Conservation (phyloP, 2,113 vertebrate genomes). For the Callocephalon fimbriatum region DNA sequence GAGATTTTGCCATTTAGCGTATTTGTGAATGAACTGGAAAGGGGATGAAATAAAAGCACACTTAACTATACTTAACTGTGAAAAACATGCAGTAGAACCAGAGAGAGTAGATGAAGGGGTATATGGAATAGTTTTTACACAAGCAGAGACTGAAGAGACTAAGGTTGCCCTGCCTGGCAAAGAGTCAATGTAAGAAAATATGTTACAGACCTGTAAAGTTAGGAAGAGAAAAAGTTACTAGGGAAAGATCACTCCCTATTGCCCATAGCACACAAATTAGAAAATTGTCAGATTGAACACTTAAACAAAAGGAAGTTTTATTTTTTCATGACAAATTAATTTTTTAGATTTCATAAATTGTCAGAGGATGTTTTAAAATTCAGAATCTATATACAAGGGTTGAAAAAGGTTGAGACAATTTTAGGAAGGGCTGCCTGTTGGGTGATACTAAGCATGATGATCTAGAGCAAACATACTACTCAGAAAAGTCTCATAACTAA, state of each 20-base stretch:
- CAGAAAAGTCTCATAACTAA: not conserved
- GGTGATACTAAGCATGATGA: not conserved
- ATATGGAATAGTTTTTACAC: not conserved
- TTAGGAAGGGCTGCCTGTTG: not conserved
- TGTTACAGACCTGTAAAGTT: not conserved
- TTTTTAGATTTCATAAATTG: not conserved
- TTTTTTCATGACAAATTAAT: not conserved
- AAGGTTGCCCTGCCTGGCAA: not conserved
- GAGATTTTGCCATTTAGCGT: not conserved
- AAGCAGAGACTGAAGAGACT: not conserved
- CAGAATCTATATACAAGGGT: not conserved
- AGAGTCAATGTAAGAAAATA: not conserved
- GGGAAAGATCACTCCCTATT: not conserved
- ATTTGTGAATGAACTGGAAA: constrained; percentile 13
- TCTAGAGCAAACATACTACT: not conserved
- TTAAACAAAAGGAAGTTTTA: not conserved
- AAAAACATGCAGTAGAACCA: not conserved
- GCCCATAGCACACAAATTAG: not conserved
- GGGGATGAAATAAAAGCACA: not conserved
- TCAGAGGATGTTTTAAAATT: not conserved
- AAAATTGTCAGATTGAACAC: not conserved
- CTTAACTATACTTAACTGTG: not conserved
- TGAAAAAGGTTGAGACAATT: not conserved
- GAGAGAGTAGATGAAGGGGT: not conserved
- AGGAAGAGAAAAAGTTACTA: not conserved